A percentile compares a stretch with the other conserved stretches of the same genome.
Conservation (phyloP, 2,797 vertebrate species). For the Liasis olivaceus region DNA sequence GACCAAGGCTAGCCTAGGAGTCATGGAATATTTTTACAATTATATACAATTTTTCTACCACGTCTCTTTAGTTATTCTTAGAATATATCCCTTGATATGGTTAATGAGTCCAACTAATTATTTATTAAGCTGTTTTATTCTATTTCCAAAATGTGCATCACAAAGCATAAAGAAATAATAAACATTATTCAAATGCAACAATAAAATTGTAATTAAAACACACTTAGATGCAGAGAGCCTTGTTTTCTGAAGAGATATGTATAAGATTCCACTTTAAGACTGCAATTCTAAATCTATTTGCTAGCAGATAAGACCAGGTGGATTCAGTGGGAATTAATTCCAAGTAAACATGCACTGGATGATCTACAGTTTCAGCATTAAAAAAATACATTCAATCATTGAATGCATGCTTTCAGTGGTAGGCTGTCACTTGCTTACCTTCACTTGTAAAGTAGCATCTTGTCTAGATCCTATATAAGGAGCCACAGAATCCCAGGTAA, state of each 20-base stretch:
- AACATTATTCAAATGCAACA: not conserved
- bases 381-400: not conserved
- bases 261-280: not conserved
- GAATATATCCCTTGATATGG: not conserved
- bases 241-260: not conserved
- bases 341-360: not conserved
- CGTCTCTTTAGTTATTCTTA: not conserved
- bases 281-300: not conserved
- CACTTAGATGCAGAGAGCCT: not conserved
- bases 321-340: not conserved
- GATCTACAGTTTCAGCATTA: not conserved
- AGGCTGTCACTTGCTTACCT: constrained; percentile 71
- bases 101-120: not conserved
- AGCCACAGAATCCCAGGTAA: constrained; percentile 85
- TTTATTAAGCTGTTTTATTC: not conserved
- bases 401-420: not conserved
- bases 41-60: too few relatives aligned
- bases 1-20: not conserved
- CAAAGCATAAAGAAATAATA: not conserved
- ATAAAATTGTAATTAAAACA: not conserved
- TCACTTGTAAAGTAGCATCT: constrained; percentile 67
- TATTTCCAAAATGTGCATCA: not conserved
- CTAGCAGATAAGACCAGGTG: not conserved
- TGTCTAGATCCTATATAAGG: constrained; percentile 66
- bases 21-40: not conserved